A percentile compares a stretch with the other conserved stretches of the same genome.
Evolutionary conservation across 2,797 vertebrate species (phyloP).

Genomic region (Dicrostonyx torquatus): DNA sequence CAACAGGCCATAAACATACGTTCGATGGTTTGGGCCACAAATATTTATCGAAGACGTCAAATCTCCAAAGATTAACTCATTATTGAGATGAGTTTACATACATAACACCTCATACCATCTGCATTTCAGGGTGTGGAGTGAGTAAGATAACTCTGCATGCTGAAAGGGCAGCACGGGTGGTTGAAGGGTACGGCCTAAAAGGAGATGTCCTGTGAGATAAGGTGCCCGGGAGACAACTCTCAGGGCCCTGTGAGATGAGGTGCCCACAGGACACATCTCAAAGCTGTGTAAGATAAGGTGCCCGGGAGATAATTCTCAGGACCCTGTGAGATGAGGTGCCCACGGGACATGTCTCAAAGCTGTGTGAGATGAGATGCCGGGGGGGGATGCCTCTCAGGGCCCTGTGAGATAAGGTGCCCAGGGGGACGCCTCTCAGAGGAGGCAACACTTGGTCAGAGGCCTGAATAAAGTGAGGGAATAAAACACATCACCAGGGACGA

Average conservation of each 20-base stretch:
- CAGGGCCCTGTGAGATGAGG: too few species aligned
- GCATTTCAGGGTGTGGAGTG: neutral
- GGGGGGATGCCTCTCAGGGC: too few species aligned
- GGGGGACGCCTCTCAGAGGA: neutral
- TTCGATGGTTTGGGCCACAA: neutral
- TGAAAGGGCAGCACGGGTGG: neutral
- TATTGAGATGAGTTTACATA: neutral
- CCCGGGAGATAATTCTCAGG: too few species aligned
- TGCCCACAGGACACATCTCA: too few species aligned
- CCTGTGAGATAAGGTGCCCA: too few species aligned
- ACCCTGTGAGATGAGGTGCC: too few species aligned
- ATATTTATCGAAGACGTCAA: neutral
- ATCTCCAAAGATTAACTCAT: neutral
- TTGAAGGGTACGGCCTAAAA: neutral
- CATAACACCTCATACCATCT: neutral
- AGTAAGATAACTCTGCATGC: neutral
- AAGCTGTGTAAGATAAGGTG: too few species aligned
- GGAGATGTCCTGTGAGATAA: neutral
- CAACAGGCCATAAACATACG: neutral
- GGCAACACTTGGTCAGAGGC: neutral
- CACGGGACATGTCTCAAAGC: too few species aligned
- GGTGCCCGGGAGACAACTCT: neutral
- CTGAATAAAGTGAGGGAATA: neutral
- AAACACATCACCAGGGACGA: neutral
- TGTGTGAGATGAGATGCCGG: too few species aligned